Conservation (phyloP, 2,888 invertebrate genomes). For the Tethea ocularis region DNA sequence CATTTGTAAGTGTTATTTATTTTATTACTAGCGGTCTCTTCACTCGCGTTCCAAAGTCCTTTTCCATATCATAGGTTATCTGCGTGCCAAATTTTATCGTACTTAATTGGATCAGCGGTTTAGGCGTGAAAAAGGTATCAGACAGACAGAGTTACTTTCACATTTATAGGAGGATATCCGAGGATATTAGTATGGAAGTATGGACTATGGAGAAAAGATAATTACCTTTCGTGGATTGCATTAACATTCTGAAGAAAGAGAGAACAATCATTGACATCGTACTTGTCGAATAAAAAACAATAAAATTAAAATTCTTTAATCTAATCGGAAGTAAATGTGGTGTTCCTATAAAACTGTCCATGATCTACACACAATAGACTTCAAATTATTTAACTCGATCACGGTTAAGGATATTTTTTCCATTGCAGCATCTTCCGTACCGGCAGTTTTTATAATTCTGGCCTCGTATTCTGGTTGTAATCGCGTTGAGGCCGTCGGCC, state of each 20-base stretch:
- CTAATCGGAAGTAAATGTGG: not conserved
- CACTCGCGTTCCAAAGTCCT: too few relatives aligned
- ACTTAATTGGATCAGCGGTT: too few relatives aligned
- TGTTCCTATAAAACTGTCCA: slow-evolving; percentile 22
- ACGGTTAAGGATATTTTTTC: slow-evolving; percentile 44
- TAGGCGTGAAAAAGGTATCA: too few relatives aligned
- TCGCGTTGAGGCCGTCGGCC: slow-evolving; percentile 69
- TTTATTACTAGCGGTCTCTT: too few relatives aligned
- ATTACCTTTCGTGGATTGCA: too few relatives aligned
- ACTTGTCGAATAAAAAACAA: not conserved
- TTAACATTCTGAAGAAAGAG: too few relatives aligned
- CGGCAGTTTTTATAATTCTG: slow-evolving; percentile 84
- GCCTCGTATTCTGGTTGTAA: slow-evolving; percentile 86
- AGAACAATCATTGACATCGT: not conserved
- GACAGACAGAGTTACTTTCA: too few relatives aligned
- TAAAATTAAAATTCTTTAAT: not conserved
- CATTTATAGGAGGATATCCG: too few relatives aligned
- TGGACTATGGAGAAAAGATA: too few relatives aligned
- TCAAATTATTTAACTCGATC: slow-evolving; percentile 30
- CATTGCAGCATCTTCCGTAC: slow-evolving; percentile 84
- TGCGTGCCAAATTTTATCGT: too few relatives aligned
- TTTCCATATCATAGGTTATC: too few relatives aligned
- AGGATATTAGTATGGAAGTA: too few relatives aligned
- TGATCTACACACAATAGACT: slow-evolving; percentile 25
- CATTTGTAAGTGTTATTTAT: slow-evolving; percentile 74